A percentile compares a stretch with the other conserved stretches of the same genome.
Evolutionary conservation across 2,113 vertebrate genomes (phyloP).

Genomic region (Rousettus leschenaultii): DNA sequence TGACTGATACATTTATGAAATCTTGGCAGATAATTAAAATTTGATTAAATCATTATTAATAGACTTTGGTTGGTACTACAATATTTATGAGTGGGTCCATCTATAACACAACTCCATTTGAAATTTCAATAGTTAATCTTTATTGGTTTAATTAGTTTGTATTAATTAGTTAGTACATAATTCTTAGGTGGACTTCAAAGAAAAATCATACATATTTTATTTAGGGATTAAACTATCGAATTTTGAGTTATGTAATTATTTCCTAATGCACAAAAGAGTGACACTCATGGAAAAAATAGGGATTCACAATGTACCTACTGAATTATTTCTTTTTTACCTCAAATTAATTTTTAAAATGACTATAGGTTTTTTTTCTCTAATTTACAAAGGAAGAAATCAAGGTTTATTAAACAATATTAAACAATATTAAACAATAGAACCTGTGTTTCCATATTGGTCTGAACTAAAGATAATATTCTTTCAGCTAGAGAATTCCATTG

Average conservation of each 20-base stretch:
- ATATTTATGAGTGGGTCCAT: not conserved
- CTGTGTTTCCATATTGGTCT: not conserved
- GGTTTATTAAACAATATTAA: not conserved
- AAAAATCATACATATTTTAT: constrained; percentile 1
- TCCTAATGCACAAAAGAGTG: not conserved
- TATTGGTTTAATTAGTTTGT: constrained; percentile 29
- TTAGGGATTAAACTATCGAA: not conserved
- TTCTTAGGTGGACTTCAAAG: not conserved
- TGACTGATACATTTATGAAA: not conserved
- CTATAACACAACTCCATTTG: constrained; percentile 33
- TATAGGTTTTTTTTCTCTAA: not conserved
- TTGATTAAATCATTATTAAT: not conserved
- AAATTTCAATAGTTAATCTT: constrained; percentile 5
- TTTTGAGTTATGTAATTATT: not conserved
- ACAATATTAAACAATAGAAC: not conserved
- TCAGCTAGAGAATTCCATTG: not conserved
- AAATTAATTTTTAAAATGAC: constrained; percentile 28
- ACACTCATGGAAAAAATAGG: not conserved
- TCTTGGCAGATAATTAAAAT: constrained; percentile 27
- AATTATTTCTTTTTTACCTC: not conserved
- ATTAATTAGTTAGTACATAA: constrained; percentile 9
- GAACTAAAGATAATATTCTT: not conserved
- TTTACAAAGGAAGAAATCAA: not conserved
- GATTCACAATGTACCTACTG: not conserved
- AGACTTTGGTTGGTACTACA: not conserved